Evolutionary conservation across 1,140 invertebrate species (phyloP), one percentile per base, ranked within the genome.

Genomic region (Aphelinus certus): DNA sequence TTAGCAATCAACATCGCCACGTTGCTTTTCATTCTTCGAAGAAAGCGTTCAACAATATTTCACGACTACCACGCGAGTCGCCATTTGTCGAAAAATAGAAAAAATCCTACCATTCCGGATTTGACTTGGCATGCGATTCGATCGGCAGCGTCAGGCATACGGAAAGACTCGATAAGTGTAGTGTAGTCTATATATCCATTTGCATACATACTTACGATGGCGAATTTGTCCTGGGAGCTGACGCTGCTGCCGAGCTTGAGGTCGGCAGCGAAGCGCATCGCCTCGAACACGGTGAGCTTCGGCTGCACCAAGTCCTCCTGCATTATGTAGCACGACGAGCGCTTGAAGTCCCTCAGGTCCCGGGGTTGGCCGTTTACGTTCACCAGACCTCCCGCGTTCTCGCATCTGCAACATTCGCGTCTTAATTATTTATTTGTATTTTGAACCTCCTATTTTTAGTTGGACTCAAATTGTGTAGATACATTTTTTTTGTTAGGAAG

Each of bases 261-360:
- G 82, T 97, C 93, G 0, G 95, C 95, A 0, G 96, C 94, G 79
- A 96, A 93, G 71, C 90, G 88, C 93, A 98, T 95, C 2, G 94
- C 90, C 85, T 98, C 96, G 43, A 91, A 88, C 1, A 97, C 95
- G 0, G 94, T 95, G 57, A 98, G 91, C 78, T 94, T 91, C 0
- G 94, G 94, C 80, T 97, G 94, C 3, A 96, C 87, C 26, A 97
- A 88, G 86, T 98, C 96, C 70, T 97, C 92, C 83, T 98, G 97
- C 95, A 98, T 97, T 78, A 98, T 98, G 86, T 98, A 98, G 60
- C 95, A 91, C 0, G 95, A 96, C 81, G 95, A 90, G 88, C 95
- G 96, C 51, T 94, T 91, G 87, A 98, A 98, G 57, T 91, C 88
- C 9, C 91, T 88, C 60, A 96, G 85, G 81, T 96, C 90, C 58